phyloP scores from a whole-genome alignment of 2,888 invertebrate species.

The Schizaphis graminum region DNA sequence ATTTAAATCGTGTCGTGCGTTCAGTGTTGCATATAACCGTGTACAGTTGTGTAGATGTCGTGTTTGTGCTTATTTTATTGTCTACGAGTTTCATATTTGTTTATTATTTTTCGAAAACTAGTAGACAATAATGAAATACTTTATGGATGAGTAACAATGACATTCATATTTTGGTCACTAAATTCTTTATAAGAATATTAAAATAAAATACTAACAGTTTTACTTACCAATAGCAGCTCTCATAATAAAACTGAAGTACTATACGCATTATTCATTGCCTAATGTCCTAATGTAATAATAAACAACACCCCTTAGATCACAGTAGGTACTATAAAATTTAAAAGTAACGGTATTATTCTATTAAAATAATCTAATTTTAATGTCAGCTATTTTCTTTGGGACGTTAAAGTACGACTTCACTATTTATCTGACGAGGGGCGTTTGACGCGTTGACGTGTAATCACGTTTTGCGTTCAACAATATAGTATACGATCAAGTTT shows the following conservation, averaged over 20 bases:
- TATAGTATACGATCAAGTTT: not conserved
- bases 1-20: not conserved
- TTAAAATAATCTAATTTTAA: not conserved
- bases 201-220: not conserved
- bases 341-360: not conserved
- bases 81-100: not conserved
- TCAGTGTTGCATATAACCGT: not conserved
- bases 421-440: not conserved
- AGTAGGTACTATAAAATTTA: too few species aligned
- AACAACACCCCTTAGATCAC: too few species aligned
- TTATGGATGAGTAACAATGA: too few species aligned
- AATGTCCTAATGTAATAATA: too few species aligned
- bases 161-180: not conserved
- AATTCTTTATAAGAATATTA: not conserved
- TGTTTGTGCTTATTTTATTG: not conserved
- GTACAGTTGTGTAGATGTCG: not conserved
- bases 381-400: not conserved
- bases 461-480: constrained; percentile 29
- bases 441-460: not conserved
- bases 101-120: not conserved
- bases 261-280: too few species aligned
- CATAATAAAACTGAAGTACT: not conserved
- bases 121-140: not conserved
- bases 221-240: not conserved
- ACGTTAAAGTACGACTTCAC: not conserved